phyloP scores from a whole-genome alignment of 2,797 vertebrate species.

The Limosa lapponica region DNA sequence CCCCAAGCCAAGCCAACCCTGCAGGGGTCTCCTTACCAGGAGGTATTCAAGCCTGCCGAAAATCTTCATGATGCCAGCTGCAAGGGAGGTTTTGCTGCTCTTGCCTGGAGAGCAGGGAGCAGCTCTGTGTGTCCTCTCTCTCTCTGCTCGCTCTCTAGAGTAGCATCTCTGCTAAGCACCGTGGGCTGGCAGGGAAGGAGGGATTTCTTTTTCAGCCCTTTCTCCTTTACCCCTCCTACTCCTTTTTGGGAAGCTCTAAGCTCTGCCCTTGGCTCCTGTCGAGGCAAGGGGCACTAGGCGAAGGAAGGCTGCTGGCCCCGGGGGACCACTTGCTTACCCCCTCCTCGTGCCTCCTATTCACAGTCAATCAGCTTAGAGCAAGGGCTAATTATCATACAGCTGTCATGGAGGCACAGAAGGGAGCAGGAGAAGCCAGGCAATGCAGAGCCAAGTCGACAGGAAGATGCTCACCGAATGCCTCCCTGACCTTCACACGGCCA shows the following conservation, averaged over 20 bases:
- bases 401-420: constrained; percentile 61
- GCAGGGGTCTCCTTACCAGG: constrained; percentile 79
- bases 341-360: constrained; percentile 10
- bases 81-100: neutral
- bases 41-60: constrained; percentile 80
- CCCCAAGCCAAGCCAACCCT: neutral
- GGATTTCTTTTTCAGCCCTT: constrained; percentile 3
- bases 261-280: neutral
- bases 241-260: neutral
- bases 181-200: constrained; percentile 28
- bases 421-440: neutral
- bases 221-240: neutral
- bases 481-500: neutral
- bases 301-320: constrained; percentile 30
- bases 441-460: neutral
- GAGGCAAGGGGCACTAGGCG: neutral
- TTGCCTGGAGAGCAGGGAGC: neutral
- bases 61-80: constrained; percentile 83
- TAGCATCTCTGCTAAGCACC: neutral
- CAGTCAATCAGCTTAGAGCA: constrained; percentile 58
- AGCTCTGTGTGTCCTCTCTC: neutral
- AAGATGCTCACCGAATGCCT: neutral
- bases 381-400: constrained; percentile 87
- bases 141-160: neutral
- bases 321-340: constrained; percentile 70